Percentiles rank a stretch among this genome's conserved stretches.
phyloP scores from a whole-genome alignment of 2,113 vertebrate species.

The Vombatus ursinus region DNA sequence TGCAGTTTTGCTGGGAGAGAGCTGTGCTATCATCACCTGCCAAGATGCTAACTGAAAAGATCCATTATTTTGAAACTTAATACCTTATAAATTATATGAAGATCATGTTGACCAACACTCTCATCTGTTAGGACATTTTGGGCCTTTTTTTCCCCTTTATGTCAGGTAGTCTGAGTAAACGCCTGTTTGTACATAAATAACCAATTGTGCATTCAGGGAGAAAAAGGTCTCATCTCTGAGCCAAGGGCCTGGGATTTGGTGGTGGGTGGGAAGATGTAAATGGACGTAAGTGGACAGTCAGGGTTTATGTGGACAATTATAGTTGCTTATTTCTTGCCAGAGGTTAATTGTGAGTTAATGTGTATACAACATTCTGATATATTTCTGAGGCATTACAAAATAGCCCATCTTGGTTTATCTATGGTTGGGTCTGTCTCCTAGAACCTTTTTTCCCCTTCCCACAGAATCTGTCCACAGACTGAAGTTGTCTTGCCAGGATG shows the following conservation, averaged over 20 bases:
- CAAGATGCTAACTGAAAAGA: constrained; percentile 84
- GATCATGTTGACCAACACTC: constrained; percentile 79
- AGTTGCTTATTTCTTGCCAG: constrained; percentile 32
- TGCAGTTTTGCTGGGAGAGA: constrained; percentile 83
- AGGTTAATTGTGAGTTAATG: constrained; percentile 59
- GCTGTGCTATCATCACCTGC: constrained; percentile 81
- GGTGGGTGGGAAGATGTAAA: constrained; percentile 56
- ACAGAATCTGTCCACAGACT: constrained; percentile 28
- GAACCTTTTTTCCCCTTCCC: constrained; percentile 37
- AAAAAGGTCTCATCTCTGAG: constrained; percentile 71
- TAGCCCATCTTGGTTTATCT: constrained; percentile 32
- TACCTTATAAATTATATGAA: constrained; percentile 83
- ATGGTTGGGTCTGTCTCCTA: constrained; percentile 39
- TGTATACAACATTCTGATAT: background rate
- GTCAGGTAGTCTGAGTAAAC: constrained; percentile 76
- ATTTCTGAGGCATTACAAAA: constrained; percentile 41
- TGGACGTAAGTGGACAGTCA: constrained; percentile 61
- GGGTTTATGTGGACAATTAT: constrained; percentile 64
- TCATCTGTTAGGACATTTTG: constrained; percentile 77
- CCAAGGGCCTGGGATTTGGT: constrained; percentile 59
- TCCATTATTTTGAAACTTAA: constrained; percentile 87
- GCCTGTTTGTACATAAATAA: constrained; percentile 81
- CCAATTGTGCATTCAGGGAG: constrained; percentile 81
- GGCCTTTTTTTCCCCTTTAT: constrained; percentile 62
- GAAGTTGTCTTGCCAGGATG: background rate